Evolutionary conservation across 1,140 invertebrate genomes (phyloP).

Genomic region (Bombus haemorrhoidalis): DNA sequence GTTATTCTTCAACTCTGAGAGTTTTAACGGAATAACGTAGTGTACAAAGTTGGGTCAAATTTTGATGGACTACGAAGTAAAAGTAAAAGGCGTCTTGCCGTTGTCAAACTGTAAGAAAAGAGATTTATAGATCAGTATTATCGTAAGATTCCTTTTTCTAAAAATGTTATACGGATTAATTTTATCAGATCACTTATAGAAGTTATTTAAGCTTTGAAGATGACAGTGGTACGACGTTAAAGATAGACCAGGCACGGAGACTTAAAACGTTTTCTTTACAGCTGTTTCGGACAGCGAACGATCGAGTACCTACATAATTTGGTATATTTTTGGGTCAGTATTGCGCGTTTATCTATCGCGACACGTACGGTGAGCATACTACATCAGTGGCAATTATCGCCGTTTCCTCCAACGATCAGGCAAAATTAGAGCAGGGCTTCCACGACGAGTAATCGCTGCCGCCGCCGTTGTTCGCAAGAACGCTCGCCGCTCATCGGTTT

Average conservation of each 20-base stretch:
- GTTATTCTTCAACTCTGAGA: constrained; percentile 5
- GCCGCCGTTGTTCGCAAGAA: constrained; percentile 60
- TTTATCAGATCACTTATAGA: too few species aligned
- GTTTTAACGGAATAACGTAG: neutral
- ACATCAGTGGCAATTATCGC: constrained; percentile 32
- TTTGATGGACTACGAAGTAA: neutral
- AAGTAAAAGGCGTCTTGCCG: neutral
- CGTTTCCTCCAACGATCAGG: neutral
- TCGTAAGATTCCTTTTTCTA: neutral
- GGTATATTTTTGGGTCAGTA: constrained; percentile 27
- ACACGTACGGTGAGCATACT: neutral
- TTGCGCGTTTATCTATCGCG: neutral
- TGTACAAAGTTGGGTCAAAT: neutral
- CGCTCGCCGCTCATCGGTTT: constrained; percentile 33
- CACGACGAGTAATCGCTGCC: constrained; percentile 53
- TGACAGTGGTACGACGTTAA: neutral
- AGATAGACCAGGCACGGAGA: constrained; percentile 38
- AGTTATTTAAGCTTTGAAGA: neutral
- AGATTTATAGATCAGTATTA: neutral
- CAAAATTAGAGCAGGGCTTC: constrained; percentile 11
- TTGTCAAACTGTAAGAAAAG: neutral
- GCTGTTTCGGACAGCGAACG: constrained; percentile 17
- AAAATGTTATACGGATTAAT: too few species aligned
- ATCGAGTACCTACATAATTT: neutral
- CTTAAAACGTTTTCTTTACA: constrained; percentile 51